These are phyloP conservation scores for Whitmania pigra DNA, from an alignment of 1,140 invertebrate genomes.

Conservation along the genomic window DNA sequence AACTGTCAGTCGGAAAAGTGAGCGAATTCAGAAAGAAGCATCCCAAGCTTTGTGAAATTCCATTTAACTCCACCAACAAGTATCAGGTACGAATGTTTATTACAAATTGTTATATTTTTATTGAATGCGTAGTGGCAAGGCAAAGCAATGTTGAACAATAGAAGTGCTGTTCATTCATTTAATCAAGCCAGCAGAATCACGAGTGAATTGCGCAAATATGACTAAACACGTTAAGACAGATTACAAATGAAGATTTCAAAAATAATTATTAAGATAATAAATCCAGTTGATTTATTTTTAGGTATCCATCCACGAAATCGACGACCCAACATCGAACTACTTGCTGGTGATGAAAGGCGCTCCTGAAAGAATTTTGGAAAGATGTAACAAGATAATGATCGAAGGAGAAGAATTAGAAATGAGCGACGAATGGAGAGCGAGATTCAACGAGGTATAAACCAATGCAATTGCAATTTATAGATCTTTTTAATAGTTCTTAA, in stretches of 20 bases:
- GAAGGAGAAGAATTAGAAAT: conserved; percentile 68
- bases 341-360: conserved; percentile 99
- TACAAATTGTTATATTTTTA: not conserved
- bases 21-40: conserved; percentile 73
- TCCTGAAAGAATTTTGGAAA: conserved; percentile 90
- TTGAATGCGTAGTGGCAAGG: no score
- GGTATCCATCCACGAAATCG: conserved; percentile 66
- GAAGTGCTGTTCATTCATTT: no score
- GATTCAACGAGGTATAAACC: conserved; percentile 19
- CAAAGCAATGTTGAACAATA: no score
- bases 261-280: no score
- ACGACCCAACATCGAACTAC: conserved; percentile 74
- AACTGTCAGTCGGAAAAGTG: conserved; percentile 81
- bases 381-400: conserved; percentile 87
- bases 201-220: not conserved
- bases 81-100: conserved; percentile 56
- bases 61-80: conserved; percentile 99
- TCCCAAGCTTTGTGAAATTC: conserved; percentile 91
- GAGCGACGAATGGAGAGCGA: conserved; percentile 21
- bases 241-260: not conserved
- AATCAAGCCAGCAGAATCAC: no score
- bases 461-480: conserved; percentile 42
- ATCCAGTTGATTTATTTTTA: conserved; percentile 34
- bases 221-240: not conserved
- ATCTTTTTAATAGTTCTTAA: conserved; percentile 67